Evolutionary conservation across 2,797 vertebrate species (phyloP).

Genomic region (Capromys pilorides): DNA sequence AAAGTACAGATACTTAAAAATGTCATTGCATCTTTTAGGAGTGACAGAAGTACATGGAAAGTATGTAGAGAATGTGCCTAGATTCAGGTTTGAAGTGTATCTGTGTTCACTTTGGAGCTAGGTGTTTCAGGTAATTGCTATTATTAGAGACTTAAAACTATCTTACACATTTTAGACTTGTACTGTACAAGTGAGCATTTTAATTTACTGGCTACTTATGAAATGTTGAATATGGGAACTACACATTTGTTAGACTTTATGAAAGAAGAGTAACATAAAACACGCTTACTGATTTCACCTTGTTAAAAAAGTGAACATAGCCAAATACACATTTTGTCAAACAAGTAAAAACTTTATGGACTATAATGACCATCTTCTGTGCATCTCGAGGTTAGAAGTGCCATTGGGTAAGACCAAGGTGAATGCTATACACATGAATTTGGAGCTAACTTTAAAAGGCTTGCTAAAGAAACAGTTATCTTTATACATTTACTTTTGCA

Average conservation of each 20-base stretch:
- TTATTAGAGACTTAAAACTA: constrained; percentile 31
- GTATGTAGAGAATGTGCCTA: background rate
- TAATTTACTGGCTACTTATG: background rate
- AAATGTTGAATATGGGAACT: constrained; percentile 31
- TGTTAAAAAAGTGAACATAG: background rate
- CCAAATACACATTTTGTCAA: constrained; percentile 7
- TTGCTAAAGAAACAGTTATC: constrained; percentile 70
- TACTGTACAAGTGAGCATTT: background rate
- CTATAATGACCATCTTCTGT: constrained; percentile 45
- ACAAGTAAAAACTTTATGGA: background rate
- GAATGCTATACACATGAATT: background rate
- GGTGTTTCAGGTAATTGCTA: background rate
- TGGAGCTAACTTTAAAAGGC: constrained; percentile 69
- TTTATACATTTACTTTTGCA: constrained; percentile 50
- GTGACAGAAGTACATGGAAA: background rate
- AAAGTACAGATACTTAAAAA: background rate
- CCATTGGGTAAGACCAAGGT: constrained; percentile 28
- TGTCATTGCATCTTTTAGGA: background rate
- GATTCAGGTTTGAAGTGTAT: background rate
- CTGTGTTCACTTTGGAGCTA: background rate
- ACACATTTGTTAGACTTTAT: constrained; percentile 39
- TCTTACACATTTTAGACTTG: background rate
- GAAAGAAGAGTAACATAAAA: background rate
- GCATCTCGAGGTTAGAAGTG: constrained; percentile 25
- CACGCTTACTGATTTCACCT: background rate